Conservation (phyloP, 2,888 invertebrate species). For the Apomyelois bistriatella region DNA sequence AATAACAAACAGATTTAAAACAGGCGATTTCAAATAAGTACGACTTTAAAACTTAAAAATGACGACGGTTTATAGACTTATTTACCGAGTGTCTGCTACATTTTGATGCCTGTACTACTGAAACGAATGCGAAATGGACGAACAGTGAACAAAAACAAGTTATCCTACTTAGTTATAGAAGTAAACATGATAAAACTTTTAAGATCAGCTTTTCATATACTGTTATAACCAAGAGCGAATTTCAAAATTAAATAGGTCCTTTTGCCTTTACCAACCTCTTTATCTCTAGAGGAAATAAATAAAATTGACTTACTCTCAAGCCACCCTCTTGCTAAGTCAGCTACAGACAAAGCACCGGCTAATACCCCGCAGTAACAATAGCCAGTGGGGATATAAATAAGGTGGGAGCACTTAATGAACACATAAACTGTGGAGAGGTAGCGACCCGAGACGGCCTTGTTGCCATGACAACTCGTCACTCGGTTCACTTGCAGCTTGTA, state of each 20-base stretch:
- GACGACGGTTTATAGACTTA: no score
- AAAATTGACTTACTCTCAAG: conserved; percentile 27
- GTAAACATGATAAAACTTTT: no score
- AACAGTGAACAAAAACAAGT: no score
- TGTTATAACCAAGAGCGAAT: no score
- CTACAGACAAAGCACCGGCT: conserved; percentile 64
- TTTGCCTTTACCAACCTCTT: conserved; percentile 4
- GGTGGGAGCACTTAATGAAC: conserved; percentile 70
- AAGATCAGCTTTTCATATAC: no score
- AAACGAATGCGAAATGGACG: no score
- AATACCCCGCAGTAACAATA: conserved; percentile 62
- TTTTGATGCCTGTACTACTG: no score
- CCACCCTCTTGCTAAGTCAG: conserved; percentile 51
- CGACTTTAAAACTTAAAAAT: no score
- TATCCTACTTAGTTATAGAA: no score
- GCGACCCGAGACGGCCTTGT: conserved; percentile 48
- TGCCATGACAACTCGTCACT: conserved; percentile 44
- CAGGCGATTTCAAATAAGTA: no score
- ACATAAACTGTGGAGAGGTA: conserved; percentile 66
- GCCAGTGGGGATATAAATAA: conserved; percentile 69
- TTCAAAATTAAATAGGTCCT: conserved; percentile 7
- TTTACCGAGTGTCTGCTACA: no score
- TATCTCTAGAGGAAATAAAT: conserved; percentile 26
- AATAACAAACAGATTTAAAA: no score
- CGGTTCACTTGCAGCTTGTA: neutral